Conservation (phyloP, 1,140 invertebrate genomes). For the Drosophila hydei region DNA sequence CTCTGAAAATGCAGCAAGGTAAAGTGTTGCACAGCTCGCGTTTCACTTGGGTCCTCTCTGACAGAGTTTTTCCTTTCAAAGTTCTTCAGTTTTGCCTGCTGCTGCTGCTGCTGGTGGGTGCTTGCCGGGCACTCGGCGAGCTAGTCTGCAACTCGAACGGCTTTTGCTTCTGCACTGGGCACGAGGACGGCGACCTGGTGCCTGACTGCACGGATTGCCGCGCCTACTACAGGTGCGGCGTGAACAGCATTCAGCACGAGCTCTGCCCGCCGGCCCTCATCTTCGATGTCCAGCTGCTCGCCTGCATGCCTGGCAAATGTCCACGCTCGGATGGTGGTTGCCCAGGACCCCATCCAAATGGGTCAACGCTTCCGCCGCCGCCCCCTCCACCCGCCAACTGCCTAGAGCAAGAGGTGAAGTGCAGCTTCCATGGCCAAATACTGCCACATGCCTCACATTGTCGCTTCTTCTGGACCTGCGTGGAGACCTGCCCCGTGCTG, state of each 20-base stretch:
- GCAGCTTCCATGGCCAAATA: slow-evolving; percentile 42
- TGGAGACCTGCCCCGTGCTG: slow-evolving; percentile 35
- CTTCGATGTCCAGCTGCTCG: background rate
- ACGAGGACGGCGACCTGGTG: slow-evolving; percentile 26
- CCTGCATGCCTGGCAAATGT: slow-evolving; percentile 47
- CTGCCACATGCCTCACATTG: slow-evolving; percentile 55
- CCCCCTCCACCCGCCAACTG: slow-evolving; percentile 8
- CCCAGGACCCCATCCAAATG: too few relatives aligned
- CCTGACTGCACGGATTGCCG: slow-evolving; percentile 55
- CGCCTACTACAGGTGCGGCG: slow-evolving; percentile 46
- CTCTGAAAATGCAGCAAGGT: slow-evolving; percentile 20
- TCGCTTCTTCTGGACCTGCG: slow-evolving; percentile 53
- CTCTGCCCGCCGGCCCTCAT: slow-evolving; percentile 27
- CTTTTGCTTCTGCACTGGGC: slow-evolving; percentile 40
- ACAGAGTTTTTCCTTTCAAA: background rate
- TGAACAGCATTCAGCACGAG: background rate
- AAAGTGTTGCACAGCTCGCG: background rate
- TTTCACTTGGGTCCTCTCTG: background rate
- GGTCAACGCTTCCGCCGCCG: background rate
- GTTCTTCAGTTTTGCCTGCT: slow-evolving; percentile 30
- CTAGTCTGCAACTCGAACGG: slow-evolving; percentile 1
- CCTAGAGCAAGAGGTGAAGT: slow-evolving; percentile 21
- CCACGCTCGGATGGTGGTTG: slow-evolving; percentile 38
- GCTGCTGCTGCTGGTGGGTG: slow-evolving; percentile 11
- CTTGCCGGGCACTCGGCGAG: background rate